phyloP scores from a whole-genome alignment of 2,888 invertebrate genomes.

The Monochamus alternatus region DNA sequence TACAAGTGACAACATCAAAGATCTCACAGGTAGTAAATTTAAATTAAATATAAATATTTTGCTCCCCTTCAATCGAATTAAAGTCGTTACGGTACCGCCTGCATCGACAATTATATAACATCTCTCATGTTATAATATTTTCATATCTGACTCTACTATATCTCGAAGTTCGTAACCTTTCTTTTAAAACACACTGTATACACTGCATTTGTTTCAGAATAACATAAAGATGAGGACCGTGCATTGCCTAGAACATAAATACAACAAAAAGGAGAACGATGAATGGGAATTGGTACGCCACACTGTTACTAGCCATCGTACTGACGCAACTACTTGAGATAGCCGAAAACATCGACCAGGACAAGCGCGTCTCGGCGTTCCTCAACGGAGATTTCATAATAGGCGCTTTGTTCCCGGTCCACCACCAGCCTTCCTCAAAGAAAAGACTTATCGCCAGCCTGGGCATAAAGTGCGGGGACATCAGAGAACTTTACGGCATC shows the following conservation, averaged over 20 bases:
- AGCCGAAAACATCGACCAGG: constrained; percentile 36
- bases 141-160: too few relatives aligned
- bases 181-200: too few relatives aligned
- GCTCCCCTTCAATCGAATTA: too few relatives aligned
- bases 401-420: constrained; percentile 74
- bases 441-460: constrained; percentile 60
- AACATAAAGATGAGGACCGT: constrained; percentile 33
- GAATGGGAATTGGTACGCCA: constrained; percentile 27
- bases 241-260: neutral
- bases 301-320: constrained; percentile 27
- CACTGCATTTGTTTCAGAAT: constrained; percentile 32
- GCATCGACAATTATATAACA: too few relatives aligned
- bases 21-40: too few relatives aligned
- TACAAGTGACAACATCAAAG: too few relatives aligned
- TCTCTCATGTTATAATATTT: too few relatives aligned
- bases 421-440: constrained; percentile 69
- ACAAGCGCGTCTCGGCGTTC: constrained; percentile 70
- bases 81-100: too few relatives aligned
- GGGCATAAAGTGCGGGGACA: constrained; percentile 69
- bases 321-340: constrained; percentile 34
- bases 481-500: constrained; percentile 81
- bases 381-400: constrained; percentile 75
- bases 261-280: constrained; percentile 16
- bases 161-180: too few relatives aligned
- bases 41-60: too few relatives aligned